Conservation (phyloP, 2,888 invertebrate genomes). For the Habrosyne pyritoides region DNA sequence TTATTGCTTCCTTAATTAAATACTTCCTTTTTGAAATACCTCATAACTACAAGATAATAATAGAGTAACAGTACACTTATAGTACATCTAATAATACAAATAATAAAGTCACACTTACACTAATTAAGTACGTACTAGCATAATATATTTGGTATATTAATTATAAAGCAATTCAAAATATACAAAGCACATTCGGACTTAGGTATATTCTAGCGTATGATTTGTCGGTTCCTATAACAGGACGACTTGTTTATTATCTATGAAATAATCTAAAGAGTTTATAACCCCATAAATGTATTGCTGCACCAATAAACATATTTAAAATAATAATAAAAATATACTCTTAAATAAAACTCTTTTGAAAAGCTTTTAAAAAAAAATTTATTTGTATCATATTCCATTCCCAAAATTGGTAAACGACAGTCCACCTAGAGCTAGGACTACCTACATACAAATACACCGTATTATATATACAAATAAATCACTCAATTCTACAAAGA, state of each 20-base stretch:
- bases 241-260: conserved; percentile 58
- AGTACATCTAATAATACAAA: not conserved
- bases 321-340: conserved; percentile 43
- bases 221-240: conserved; percentile 57
- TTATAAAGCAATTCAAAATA: conserved; percentile 38
- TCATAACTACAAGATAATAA: not conserved
- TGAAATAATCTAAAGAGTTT: conserved; percentile 59
- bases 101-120: not conserved
- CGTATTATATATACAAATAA: conserved; percentile 27
- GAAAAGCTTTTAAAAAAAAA: conserved; percentile 16
- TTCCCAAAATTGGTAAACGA: conserved; percentile 53
- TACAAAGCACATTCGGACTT: conserved; percentile 80
- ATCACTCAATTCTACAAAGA: conserved; percentile 53
- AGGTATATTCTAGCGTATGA: conserved; percentile 84
- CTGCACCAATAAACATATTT: conserved; percentile 58
- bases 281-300: conserved; percentile 66
- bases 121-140: conserved; percentile 4
- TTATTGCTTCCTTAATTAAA: not conserved
- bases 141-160: conserved; percentile 61
- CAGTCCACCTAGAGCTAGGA: conserved; percentile 58
- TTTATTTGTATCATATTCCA: conserved; percentile 28
- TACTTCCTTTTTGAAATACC: not conserved
- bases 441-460: conserved; percentile 38
- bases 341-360: conserved; percentile 31
- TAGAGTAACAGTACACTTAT: not conserved